A percentile compares a stretch with the other conserved stretches of the same genome.
phyloP scores from a whole-genome alignment of 2,113 vertebrate genomes.

The Tragelaphus buxtoni region DNA sequence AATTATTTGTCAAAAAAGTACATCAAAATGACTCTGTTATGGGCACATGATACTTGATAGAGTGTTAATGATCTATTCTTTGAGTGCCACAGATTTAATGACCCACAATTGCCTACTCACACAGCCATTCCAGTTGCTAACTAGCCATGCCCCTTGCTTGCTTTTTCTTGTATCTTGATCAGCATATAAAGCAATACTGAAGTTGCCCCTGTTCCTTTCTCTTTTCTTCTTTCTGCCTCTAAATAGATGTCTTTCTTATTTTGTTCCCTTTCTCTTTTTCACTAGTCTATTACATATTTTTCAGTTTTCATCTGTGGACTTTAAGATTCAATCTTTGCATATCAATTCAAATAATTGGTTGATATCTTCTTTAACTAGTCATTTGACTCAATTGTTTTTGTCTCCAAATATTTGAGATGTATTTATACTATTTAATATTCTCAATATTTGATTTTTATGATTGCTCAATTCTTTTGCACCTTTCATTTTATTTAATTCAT shows the following conservation, averaged over 20 bases:
- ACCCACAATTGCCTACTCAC: background rate
- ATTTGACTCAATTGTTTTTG: background rate
- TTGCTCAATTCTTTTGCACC: background rate
- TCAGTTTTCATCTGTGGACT: background rate
- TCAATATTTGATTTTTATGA: background rate
- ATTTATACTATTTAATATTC: background rate
- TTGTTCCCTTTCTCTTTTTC: background rate
- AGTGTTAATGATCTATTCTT: background rate
- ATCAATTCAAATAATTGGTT: background rate
- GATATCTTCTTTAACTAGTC: background rate
- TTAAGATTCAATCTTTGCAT: background rate
- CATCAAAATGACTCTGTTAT: background rate
- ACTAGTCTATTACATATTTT: background rate
- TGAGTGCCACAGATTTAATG: background rate
- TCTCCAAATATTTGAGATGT: background rate
- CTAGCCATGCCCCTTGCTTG: background rate
- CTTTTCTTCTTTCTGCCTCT: background rate
- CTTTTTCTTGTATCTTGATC: background rate
- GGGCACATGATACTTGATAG: background rate
- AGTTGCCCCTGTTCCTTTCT: background rate
- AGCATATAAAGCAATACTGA: background rate
- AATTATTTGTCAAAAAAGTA: background rate
- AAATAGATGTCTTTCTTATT: background rate
- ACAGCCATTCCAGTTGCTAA: background rate
- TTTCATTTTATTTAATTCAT: background rate